These are phyloP conservation scores for Xylota sylvarum DNA, from an alignment of 2,888 invertebrate genomes.

Conservation along the genomic window DNA sequence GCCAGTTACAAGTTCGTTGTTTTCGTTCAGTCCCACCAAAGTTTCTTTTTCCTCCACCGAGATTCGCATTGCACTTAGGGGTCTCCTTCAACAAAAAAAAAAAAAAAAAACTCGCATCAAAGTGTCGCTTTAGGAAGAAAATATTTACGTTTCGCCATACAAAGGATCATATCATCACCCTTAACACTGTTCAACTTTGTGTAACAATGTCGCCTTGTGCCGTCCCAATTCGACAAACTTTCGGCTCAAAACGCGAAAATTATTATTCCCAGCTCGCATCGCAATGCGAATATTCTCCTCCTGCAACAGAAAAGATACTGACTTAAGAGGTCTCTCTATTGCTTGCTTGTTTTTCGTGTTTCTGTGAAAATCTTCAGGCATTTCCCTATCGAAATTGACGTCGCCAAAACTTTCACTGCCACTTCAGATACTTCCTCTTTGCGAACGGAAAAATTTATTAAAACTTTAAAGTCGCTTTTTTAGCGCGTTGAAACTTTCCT, in stretches of 20 bases:
- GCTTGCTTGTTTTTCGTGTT: conserved; percentile 3
- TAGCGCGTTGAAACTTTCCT: conserved; percentile 25
- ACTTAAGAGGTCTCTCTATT: neutral
- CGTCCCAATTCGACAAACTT: neutral
- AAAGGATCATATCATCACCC: conserved; percentile 26
- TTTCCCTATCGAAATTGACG: conserved; percentile 27
- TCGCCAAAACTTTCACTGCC: conserved; percentile 39
- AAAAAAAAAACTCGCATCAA: neutral
- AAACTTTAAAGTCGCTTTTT: conserved; percentile 37
- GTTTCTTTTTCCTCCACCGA: neutral
- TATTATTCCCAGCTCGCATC: conserved; percentile 36
- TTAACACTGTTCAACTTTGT: conserved; percentile 21
- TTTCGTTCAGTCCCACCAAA: neutral
- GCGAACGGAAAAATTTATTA: conserved; percentile 14
- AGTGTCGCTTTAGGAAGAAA: conserved; percentile 4
- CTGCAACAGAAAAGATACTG: neutral
- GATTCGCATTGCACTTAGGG: neutral
- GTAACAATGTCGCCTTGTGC: neutral
- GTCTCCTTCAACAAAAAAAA: neutral
- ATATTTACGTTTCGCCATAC: conserved; percentile 16
- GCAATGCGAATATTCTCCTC: neutral
- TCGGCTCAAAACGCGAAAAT: neutral
- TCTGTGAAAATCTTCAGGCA: neutral
- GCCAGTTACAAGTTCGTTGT: neutral
- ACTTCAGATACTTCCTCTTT: neutral